Evolutionary conservation across 1,140 invertebrate species (phyloP).

Genomic region (Chionoecetes opilio): DNA sequence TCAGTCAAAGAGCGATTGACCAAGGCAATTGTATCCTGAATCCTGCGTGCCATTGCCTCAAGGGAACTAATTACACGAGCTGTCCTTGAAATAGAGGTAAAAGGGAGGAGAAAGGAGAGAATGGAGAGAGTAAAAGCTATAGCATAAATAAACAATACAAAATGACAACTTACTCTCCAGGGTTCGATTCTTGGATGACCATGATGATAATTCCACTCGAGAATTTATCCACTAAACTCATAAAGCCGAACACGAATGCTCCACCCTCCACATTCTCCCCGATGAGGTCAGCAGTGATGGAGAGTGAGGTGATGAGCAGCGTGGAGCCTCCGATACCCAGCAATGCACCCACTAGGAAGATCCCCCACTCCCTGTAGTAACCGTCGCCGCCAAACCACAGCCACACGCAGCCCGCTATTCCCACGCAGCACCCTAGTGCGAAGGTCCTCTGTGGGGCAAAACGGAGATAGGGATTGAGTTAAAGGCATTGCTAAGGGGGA

Average conservation of each 20-base stretch:
- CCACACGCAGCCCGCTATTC: constrained; percentile 88
- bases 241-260: constrained; percentile 97
- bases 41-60: too few species aligned
- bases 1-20: too few species aligned
- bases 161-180: constrained; percentile 82
- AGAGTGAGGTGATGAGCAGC: constrained; percentile 94
- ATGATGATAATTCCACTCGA: constrained; percentile 94
- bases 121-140: neutral
- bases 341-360: constrained; percentile 90
- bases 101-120: neutral
- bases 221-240: constrained; percentile 98
- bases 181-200: constrained; percentile 89
- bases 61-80: too few species aligned
- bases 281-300: constrained; percentile 95
- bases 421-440: constrained; percentile 88
- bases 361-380: constrained; percentile 87
- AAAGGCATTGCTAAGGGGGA: too few species aligned
- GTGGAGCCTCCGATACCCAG: constrained; percentile 93
- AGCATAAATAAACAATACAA: constrained; percentile 6
- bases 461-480: constrained; percentile 5
- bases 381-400: constrained; percentile 87
- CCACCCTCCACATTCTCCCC: constrained; percentile 93
- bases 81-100: too few species aligned
- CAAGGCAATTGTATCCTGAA: too few species aligned
- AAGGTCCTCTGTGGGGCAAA: constrained; percentile 87